phyloP scores from a whole-genome alignment of 2,888 invertebrate species.

The Zeuzera pyrina region DNA sequence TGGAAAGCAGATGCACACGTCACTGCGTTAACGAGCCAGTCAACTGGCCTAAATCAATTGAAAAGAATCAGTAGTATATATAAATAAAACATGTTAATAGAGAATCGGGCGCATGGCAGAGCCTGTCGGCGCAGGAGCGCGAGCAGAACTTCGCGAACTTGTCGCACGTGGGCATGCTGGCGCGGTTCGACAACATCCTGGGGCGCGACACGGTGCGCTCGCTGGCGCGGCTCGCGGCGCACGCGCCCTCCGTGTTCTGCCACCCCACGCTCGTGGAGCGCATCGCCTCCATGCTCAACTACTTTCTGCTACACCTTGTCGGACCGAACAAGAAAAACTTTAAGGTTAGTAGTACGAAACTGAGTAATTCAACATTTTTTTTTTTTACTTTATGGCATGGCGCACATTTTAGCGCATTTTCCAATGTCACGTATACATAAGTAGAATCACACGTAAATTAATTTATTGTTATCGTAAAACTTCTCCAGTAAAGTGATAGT shows the following conservation, averaged over 20 bases:
- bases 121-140: slow-evolving; percentile 79
- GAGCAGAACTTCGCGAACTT: slow-evolving; percentile 81
- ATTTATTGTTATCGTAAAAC: too few relatives aligned
- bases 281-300: slow-evolving; percentile 96
- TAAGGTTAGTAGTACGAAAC: slow-evolving; percentile 77
- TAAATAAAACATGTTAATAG: slow-evolving; percentile 50
- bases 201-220: slow-evolving; percentile 91
- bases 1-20: too few relatives aligned
- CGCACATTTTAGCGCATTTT: too few relatives aligned
- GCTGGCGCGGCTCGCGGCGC: slow-evolving; percentile 82
- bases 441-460: too few relatives aligned
- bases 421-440: too few relatives aligned
- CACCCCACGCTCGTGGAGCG: slow-evolving; percentile 93
- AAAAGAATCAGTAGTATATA: too few relatives aligned
- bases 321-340: slow-evolving; percentile 94
- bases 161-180: slow-evolving; percentile 85
- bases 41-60: too few relatives aligned
- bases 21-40: too few relatives aligned
- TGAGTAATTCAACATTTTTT: too few relatives aligned
- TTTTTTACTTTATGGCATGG: too few relatives aligned
- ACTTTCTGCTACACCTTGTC: slow-evolving; percentile 90
- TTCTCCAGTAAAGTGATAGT: too few relatives aligned
- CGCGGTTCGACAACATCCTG: slow-evolving; percentile 93
- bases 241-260: slow-evolving; percentile 87
- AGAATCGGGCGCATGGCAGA: slow-evolving; percentile 83